Conservation (phyloP, 1,140 invertebrate species). For the Apis dorsata region DNA sequence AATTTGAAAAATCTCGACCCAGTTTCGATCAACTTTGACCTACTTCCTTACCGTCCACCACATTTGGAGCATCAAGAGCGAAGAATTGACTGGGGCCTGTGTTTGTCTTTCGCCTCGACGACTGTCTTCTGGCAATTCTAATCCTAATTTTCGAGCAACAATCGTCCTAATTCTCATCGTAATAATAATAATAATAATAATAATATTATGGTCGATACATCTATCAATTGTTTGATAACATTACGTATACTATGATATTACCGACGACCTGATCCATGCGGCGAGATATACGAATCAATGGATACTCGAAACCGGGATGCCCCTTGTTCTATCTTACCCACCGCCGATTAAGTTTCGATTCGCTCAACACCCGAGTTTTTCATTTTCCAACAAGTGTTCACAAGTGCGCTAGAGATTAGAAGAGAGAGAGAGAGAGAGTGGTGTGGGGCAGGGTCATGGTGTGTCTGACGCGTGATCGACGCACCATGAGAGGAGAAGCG, state of each 20-base stretch:
- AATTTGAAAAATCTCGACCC: not conserved
- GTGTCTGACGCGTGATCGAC: not conserved
- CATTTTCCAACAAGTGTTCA: not conserved
- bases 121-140: not conserved
- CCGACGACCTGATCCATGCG: not conserved
- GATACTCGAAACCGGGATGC: not conserved
- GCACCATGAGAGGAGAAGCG: not conserved
- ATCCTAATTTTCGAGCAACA: constrained; percentile 14
- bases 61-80: not conserved
- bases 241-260: constrained; percentile 27
- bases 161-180: not conserved
- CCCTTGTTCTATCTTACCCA: not conserved
- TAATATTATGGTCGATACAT: not conserved
- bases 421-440: not conserved
- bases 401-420: not conserved
- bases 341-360: constrained; percentile 31
- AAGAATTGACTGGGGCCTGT: not conserved
- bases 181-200: constrained; percentile 10
- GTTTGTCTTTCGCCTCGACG: not conserved
- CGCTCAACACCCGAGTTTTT: not conserved
- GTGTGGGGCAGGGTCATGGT: not conserved
- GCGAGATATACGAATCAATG: not conserved
- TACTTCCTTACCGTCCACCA: not conserved
- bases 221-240: constrained; percentile 46
- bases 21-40: constrained; percentile 19